Evolutionary conservation across 2,113 vertebrate genomes (phyloP), one percentile per base, ranked within the genome.

Genomic region (Phycodurus eques): DNA sequence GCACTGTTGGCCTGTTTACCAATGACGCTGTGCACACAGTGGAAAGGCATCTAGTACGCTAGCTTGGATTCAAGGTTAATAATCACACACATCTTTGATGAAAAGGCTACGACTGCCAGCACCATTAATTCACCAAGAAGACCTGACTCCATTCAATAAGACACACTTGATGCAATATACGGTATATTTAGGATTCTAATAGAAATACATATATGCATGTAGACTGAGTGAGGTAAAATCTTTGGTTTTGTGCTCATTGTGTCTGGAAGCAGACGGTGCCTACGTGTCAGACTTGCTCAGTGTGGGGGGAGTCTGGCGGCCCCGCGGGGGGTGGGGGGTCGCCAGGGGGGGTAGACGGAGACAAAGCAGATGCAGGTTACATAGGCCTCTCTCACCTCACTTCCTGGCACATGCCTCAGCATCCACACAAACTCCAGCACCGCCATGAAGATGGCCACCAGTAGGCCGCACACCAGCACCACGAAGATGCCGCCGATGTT

Each of bases 401-500:
- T 93, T 88, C 94, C 94, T 33, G 96, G 95, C 8, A 94, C 87
- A 80, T 96, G 95, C 54, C 95, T 95, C 75, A 97, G 91, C 91
- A 95, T 98, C 97, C 98, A 99, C 73, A 97, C 89, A 93, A 98
- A 99, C 91, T 99, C 98, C 92, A 99, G 88, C 93, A 99, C 95
- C 12, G 98, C 98, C 95, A 98, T 98, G 89, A 98, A 95, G 92
- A 98, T 96, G 57, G 98, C 98, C 90, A 98, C 95, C 85, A 98
- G 94, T 85, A 99, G 92, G 74, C 98, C 98, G 78, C 98, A 99
- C 88, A 99, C 97, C 88, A 99, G 94, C 90, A 99, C 98, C 90
- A 98, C 96, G 14, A 99, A 99, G 92, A 99, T 99, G 68, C 98
- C 98, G 35, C 97, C 98, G 27, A 99, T 99, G 77, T 99, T 99